Evolutionary conservation across 2,113 vertebrate species (phyloP).

Genomic region (Forbesichthys papilliferus): DNA sequence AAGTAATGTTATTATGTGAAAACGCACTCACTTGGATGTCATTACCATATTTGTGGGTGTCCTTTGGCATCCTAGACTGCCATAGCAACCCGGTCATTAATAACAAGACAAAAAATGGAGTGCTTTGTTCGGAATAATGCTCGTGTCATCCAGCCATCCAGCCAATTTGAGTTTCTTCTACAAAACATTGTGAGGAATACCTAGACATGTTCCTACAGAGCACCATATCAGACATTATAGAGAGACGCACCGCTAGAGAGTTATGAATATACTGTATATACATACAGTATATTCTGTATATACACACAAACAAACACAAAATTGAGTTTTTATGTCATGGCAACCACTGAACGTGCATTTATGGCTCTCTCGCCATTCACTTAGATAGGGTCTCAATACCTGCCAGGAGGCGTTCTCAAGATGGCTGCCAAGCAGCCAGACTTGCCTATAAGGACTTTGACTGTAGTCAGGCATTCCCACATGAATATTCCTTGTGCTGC

Average conservation of each 20-base stretch:
- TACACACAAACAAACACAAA: not conserved
- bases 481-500: slow-evolving; percentile 27
- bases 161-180: slow-evolving; percentile 12
- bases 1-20: slow-evolving; percentile 62
- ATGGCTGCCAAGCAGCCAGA: too few relatives aligned
- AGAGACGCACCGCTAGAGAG: too few relatives aligned
- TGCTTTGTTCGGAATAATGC: slow-evolving; percentile 36
- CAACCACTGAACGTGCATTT: too few relatives aligned
- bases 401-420: too few relatives aligned
- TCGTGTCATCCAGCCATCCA: slow-evolving; percentile 14
- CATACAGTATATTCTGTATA: too few relatives aligned
- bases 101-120: slow-evolving; percentile 15
- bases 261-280: not conserved
- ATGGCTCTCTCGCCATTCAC: too few relatives aligned
- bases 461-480: slow-evolving; percentile 28
- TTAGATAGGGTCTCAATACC: not conserved
- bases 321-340: too few relatives aligned
- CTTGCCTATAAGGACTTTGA: too few relatives aligned
- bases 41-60: slow-evolving; percentile 59
- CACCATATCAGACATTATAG: too few relatives aligned
- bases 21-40: slow-evolving; percentile 31
- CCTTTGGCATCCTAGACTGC: slow-evolving; percentile 42
- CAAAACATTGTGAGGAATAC: slow-evolving; percentile 19
- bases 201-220: slow-evolving; percentile 23
- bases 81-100: slow-evolving; percentile 15